Evolutionary conservation across 2,888 invertebrate genomes (phyloP), one percentile per base, ranked within the genome.

Genomic region (Cataglyphis altisquamis): DNA sequence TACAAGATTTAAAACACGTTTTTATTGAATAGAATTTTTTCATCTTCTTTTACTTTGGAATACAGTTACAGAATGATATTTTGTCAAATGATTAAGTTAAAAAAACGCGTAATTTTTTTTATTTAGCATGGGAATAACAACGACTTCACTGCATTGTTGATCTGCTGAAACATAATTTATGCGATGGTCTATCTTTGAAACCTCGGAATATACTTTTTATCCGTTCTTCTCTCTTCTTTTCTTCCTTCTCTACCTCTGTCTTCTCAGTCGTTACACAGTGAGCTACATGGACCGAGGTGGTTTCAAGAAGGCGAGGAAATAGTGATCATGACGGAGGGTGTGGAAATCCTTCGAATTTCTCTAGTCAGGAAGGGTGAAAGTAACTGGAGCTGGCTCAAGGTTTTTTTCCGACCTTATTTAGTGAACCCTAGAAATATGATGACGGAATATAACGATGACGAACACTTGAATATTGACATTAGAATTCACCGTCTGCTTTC

Each of bases 331-430:
- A 96, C 96, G 90, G 96, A 96, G 93, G 96, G 96, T 93, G 95
- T 96, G 94, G 96, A 96, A 95, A 95, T 96, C 95, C 95, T 95
- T 95, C 96, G 96, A 95, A 96, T 96, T 94, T 96, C 96, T 90
- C 96, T 96, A 90, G 95, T 96, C 93, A 96, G 96, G 95, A 96
- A 96, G 94, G 96, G 95, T 95, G 96, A 96, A 94, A 95, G 95
- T 93, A 96, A 96, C 95, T 96, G 96, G 96, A 96, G 96, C 95
- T 96, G 96, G 97, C 95, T 96, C 95, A 96, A 96, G 96, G 96
- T 97, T 90, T 91, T 88, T 89, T 75, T 66, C 1, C 85, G 83
- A 82, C 75, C 84, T 82, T 72, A 67, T 63, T 73, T 86, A 89
- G 86, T 86, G 66, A 84, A 68, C 45, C 80, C 70, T 66, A 12